phyloP scores from a whole-genome alignment of 2,888 invertebrate species.

The Luffia ferchaultella region DNA sequence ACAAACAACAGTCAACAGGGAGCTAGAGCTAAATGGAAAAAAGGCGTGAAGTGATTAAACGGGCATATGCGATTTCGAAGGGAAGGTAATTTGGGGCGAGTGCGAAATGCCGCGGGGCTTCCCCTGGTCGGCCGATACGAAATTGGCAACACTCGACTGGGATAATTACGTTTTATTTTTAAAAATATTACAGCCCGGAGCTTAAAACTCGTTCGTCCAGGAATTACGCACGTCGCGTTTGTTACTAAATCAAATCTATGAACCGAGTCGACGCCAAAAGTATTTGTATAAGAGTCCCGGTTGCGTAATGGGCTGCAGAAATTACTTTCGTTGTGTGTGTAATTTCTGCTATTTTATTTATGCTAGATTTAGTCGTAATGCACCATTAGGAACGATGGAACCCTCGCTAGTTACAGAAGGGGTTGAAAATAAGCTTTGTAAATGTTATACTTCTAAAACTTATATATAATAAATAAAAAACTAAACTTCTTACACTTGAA shows the following conservation, averaged over 20 bases:
- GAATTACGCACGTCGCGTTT: neutral
- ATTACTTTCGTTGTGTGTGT: too few relatives aligned
- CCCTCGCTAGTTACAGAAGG: too few relatives aligned
- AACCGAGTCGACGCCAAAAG: neutral
- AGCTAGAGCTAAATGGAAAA: constrained; percentile 21
- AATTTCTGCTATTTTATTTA: too few relatives aligned
- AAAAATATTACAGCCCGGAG: constrained; percentile 15
- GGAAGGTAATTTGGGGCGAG: constrained; percentile 20
- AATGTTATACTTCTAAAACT: too few relatives aligned
- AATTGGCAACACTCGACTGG: constrained; percentile 36
- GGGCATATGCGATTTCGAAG: constrained; percentile 25
- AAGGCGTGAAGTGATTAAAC: constrained; percentile 30
- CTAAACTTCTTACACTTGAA: too few relatives aligned
- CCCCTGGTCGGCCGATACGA: constrained; percentile 30
- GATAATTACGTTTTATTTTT: constrained; percentile 41
- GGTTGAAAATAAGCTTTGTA: too few relatives aligned
- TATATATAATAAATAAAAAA: too few relatives aligned
- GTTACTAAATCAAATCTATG: neutral
- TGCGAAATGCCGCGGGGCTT: constrained; percentile 23
- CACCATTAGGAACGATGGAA: too few relatives aligned
- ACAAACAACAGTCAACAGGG: constrained; percentile 29
- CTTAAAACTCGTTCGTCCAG: neutral
- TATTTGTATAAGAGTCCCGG: neutral
- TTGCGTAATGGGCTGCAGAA: neutral
- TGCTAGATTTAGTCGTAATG: too few relatives aligned